A percentile compares a stretch with the other conserved stretches of the same genome.
Conservation (phyloP, 1,140 invertebrate species). For the Phthorimaea operculella region DNA sequence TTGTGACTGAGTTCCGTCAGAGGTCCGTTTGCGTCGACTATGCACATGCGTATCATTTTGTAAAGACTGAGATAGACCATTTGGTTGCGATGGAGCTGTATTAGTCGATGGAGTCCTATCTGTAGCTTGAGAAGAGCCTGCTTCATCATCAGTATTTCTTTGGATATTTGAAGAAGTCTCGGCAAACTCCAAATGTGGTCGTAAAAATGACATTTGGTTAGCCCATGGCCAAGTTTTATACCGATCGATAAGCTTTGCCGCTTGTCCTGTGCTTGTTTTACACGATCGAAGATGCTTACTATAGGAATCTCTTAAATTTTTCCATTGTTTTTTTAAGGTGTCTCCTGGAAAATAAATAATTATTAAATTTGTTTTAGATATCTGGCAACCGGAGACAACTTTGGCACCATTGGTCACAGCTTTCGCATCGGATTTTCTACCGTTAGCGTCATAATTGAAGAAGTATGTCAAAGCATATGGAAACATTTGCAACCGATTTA, state of each 20-base stretch:
- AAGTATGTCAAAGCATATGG: not conserved
- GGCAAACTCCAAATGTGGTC: no score
- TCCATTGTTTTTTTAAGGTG: not conserved
- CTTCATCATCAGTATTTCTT: no score
- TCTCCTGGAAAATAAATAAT: not conserved
- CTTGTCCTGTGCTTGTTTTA: not conserved
- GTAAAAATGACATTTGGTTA: no score
- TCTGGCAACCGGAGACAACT: not conserved
- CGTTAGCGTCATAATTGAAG: not conserved
- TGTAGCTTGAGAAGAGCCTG: no score
- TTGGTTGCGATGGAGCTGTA: no score
- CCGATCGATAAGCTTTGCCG: not conserved
- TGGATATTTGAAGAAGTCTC: no score
- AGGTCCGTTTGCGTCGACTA: no score
- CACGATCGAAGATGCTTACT: not conserved
- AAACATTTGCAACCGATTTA: not conserved
- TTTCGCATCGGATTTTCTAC: not conserved
- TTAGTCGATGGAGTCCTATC: no score
- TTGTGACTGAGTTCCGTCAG: no score
- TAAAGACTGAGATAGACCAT: no score
- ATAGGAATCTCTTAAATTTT: not conserved
- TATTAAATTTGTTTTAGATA: not conserved
- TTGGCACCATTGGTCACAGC: not conserved
- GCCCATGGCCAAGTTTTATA: not conserved
- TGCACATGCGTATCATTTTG: no score